Conservation (phyloP, 2,113 vertebrate genomes). For the Callaeas wilsoni region DNA sequence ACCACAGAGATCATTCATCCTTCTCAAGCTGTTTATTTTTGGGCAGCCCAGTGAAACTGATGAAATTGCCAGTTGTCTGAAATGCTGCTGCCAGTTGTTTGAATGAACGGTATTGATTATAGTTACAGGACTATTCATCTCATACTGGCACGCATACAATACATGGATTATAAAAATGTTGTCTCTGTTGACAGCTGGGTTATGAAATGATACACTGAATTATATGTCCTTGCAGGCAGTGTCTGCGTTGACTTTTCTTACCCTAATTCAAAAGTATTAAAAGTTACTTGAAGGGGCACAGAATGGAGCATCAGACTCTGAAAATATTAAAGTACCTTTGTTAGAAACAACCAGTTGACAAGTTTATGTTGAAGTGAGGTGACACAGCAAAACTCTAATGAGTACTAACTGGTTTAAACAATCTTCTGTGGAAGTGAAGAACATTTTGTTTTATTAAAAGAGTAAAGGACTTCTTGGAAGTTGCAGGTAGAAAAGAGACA, state of each 20-base stretch:
- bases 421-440: not conserved
- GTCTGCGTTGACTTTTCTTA: constrained; percentile 53
- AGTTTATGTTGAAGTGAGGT: constrained; percentile 17
- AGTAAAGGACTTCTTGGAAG: not conserved
- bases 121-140: constrained; percentile 64
- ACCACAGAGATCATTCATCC: constrained; percentile 36
- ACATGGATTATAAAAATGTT: constrained; percentile 44
- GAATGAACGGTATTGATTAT: constrained; percentile 66
- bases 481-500: not conserved
- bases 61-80: constrained; percentile 68
- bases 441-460: not conserved
- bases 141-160: constrained; percentile 41
- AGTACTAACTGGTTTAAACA: not conserved
- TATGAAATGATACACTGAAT: constrained; percentile 56
- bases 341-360: constrained; percentile 25
- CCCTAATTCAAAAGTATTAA: constrained; percentile 23
- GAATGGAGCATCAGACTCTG: not conserved
- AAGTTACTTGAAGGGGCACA: constrained; percentile 48
- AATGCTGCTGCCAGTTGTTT: constrained; percentile 69
- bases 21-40: constrained; percentile 62
- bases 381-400: not conserved
- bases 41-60: constrained; percentile 62
- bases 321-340: not conserved
- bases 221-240: constrained; percentile 26
- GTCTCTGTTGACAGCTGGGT: constrained; percentile 53